phyloP scores from a whole-genome alignment of 2,113 vertebrate genomes.

The Isurus oxyrinchus region DNA sequence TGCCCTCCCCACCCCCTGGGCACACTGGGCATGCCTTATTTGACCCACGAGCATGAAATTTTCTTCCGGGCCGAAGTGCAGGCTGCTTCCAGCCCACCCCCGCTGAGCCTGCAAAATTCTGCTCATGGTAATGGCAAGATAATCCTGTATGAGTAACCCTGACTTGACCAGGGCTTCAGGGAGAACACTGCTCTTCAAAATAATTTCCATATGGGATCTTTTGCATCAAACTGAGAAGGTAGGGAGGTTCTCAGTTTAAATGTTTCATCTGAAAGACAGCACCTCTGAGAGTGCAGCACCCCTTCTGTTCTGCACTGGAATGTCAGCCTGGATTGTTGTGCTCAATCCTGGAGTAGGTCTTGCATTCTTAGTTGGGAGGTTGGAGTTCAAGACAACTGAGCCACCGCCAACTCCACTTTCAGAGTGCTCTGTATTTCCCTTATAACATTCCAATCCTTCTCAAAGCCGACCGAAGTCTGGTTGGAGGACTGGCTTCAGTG shows the following conservation, averaged over 20 bases:
- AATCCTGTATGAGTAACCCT: too few relatives aligned
- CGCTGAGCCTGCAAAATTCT: too few relatives aligned
- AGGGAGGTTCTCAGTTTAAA: not conserved
- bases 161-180: not conserved
- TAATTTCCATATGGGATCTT: not conserved
- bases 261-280: not conserved
- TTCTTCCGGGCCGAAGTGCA: too few relatives aligned
- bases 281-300: not conserved
- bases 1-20: too few relatives aligned
- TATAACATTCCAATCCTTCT: not conserved
- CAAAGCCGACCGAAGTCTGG: not conserved
- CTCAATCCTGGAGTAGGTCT: not conserved
- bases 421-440: not conserved
- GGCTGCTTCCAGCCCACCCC: too few relatives aligned
- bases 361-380: too few relatives aligned
- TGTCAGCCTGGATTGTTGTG: too few relatives aligned
- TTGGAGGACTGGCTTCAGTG: too few relatives aligned
- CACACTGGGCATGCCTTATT: too few relatives aligned
- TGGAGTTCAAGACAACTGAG: not conserved
- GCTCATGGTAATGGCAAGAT: too few relatives aligned
- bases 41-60: too few relatives aligned
- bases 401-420: not conserved
- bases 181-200: not conserved
- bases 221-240: not conserved
- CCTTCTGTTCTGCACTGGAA: too few relatives aligned